Base-by-base conservation (phyloP, 2,888 invertebrate species). In the Calameuta pallipes region DNA sequence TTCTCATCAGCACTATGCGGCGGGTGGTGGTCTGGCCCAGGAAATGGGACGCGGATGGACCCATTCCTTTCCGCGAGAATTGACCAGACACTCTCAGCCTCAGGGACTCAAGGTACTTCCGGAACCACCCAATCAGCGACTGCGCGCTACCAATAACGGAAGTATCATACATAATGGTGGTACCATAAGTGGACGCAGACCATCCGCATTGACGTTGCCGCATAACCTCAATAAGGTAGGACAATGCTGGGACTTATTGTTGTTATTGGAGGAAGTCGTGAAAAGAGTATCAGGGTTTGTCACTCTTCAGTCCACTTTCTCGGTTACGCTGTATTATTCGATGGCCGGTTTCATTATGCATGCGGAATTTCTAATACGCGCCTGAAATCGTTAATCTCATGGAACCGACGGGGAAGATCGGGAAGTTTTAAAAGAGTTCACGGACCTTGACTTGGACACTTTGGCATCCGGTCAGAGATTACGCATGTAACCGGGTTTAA, bases 131-230 rank as follows among this genome's bases (percentile, higher is more conserved):
- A 94, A 94, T 13, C 95, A 95, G 83, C 93, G 94, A 82, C 92
- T 97, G 77, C 94, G 96, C 81, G 94, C 95, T 79, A 97, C 97
- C 4, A 95, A 96, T 91, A 97, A 97, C 92, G 97, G 97, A 76
- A 95, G 95, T 86, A 96, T 97, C 88, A 92, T 97, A 78, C 96
- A 96, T 85, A 95, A 95, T 9, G 97, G 96, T 1, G 97, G 97
- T 76, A 97, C 97, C 82, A 95, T 97, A 89, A 96, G 95, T 85
- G 96, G 96, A 6, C 93, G 96, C 78, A 93, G 93, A 78, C 93
- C 94, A 13, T 89, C 88, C 68, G 85, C 90, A 75, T 83, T 88
- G 78, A 88, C 90, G 75, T 84, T 89, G 78, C 89, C 90, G 74
- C 90, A 90, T 80, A 90, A 90, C 81, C 85, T 88, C 79, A 87